phyloP scores from a whole-genome alignment of 2,113 vertebrate genomes.

The Microtus richardsoni region DNA sequence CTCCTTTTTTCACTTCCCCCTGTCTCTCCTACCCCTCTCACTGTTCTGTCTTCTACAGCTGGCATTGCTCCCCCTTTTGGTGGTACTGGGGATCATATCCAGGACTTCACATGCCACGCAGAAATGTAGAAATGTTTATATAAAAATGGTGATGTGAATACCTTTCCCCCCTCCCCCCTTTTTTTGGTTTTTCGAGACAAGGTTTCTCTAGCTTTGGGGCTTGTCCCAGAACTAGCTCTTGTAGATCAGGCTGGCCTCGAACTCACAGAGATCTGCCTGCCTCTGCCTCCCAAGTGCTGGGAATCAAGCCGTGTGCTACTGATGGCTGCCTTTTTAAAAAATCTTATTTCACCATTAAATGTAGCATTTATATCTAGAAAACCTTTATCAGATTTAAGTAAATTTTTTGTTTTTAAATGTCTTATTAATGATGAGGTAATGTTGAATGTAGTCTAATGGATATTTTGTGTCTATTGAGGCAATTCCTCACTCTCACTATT shows the following conservation, averaged over 20 bases:
- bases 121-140: too few relatives aligned
- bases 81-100: background rate
- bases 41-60: background rate
- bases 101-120: background rate
- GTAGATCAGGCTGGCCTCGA: too few relatives aligned
- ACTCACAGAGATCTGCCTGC: too few relatives aligned
- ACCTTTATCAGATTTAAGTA: background rate
- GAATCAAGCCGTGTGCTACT: too few relatives aligned
- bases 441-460: background rate
- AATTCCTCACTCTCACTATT: background rate
- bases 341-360: background rate
- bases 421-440: background rate
- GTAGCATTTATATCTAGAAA: background rate
- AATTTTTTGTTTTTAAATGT: background rate
- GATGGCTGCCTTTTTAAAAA: background rate
- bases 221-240: too few relatives aligned
- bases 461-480: background rate
- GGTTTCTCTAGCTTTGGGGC: too few relatives aligned
- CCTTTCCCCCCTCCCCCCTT: fast-evolving
- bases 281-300: too few relatives aligned
- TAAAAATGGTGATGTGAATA: background rate
- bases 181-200: too few relatives aligned
- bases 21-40: too few relatives aligned
- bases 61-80: background rate
- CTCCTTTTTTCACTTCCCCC: fast-evolving